Percentiles rank a stretch among this genome's conserved stretches.
phyloP scores from a whole-genome alignment of 2,113 vertebrate species.

The Camelus bactrianus region DNA sequence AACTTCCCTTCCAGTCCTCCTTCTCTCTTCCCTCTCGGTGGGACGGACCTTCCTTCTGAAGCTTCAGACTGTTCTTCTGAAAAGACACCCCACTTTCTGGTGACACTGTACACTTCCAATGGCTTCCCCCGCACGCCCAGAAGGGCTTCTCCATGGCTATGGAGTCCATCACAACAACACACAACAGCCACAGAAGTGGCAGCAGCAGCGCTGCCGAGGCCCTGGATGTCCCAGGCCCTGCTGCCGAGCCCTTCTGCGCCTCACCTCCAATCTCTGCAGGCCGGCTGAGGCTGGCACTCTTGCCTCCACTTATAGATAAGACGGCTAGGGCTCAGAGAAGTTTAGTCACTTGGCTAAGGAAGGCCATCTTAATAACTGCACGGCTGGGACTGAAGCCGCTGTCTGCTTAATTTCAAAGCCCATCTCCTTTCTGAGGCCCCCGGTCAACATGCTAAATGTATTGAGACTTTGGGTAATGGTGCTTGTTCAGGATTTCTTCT shows the following conservation, averaged over 20 bases:
- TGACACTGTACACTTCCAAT: background rate
- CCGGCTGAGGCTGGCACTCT: fast-evolving
- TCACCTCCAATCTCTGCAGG: background rate
- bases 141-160: background rate
- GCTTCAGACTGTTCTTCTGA: background rate
- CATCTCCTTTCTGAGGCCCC: background rate
- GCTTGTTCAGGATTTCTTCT: background rate
- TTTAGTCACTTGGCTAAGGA: background rate
- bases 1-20: background rate
- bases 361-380: background rate
- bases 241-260: background rate
- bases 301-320: background rate
- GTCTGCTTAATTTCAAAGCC: background rate
- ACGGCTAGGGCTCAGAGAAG: background rate
- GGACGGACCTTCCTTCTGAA: background rate
- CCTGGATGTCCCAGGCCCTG: background rate
- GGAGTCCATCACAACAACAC: background rate
- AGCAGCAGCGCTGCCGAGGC: background rate
- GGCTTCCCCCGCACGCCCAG: background rate
- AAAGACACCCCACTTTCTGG: background rate
- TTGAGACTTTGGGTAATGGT: background rate
- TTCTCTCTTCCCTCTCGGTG: background rate
- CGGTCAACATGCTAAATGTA: background rate
- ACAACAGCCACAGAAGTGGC: background rate
- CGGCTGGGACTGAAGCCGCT: background rate